A percentile compares a stretch with the other conserved stretches of the same genome.
Evolutionary conservation across 2,113 vertebrate genomes (phyloP).

Genomic region (Pseudopipra pipra): DNA sequence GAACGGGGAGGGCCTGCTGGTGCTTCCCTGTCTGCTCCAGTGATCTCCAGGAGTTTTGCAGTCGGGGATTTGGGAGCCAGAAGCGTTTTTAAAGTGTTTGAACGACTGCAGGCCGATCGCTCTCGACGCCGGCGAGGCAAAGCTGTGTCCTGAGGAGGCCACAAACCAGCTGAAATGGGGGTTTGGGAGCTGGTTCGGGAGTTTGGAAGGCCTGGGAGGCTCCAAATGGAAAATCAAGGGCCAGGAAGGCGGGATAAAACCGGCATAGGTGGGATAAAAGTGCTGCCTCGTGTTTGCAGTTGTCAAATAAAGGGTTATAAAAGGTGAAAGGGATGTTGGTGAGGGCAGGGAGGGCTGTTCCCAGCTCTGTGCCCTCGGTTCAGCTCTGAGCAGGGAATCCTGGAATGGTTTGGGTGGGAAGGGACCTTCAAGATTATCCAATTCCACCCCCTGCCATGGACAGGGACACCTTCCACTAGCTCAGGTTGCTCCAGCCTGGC

Average conservation of each 20-base stretch:
- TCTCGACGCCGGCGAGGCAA: background rate
- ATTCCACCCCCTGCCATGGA: fast-evolving
- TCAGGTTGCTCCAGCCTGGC: background rate
- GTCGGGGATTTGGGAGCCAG: background rate
- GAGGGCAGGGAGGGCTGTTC: background rate
- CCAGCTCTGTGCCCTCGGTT: background rate
- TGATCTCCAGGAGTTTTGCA: background rate
- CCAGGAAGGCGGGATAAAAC: background rate
- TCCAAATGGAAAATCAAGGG: background rate
- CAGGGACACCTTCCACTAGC: background rate
- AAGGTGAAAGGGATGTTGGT: background rate
- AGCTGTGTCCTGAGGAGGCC: background rate
- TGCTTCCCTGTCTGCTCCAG: background rate
- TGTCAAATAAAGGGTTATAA: background rate
- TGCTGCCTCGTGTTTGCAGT: background rate
- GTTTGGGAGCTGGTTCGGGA: background rate
- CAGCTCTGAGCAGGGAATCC: background rate
- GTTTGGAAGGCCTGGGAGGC: background rate
- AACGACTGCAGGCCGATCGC: background rate
- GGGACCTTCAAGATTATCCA: background rate
- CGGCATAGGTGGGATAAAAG: background rate
- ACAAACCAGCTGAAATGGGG: background rate
- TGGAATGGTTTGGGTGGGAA: background rate
- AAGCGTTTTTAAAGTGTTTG: background rate
- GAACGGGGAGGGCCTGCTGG: background rate